A percentile compares a stretch with the other conserved stretches of the same genome.
Evolutionary conservation across 2,888 invertebrate genomes (phyloP).

Genomic region (Melanotus villosus): DNA sequence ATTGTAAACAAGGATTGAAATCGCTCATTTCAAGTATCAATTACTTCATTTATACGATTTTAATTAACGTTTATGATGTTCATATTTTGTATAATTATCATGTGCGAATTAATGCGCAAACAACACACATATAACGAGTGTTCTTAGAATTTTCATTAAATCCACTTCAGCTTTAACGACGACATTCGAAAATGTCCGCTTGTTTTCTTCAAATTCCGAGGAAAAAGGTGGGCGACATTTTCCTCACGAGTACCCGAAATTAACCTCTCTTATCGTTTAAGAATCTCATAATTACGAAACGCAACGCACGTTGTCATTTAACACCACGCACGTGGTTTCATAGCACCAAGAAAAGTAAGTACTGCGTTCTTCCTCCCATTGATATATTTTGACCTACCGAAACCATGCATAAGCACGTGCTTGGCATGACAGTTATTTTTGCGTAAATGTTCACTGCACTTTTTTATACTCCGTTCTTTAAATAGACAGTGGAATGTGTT

Average conservation of each 20-base stretch:
- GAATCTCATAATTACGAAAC: too few species aligned
- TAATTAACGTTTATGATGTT: constrained; percentile 29
- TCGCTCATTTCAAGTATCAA: constrained; percentile 36
- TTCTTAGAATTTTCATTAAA: constrained; percentile 4
- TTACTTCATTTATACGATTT: constrained; percentile 38
- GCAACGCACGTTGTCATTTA: too few species aligned
- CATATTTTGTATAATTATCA: constrained; percentile 15
- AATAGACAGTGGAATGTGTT: constrained; percentile 40
- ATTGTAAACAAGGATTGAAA: constrained; percentile 54
- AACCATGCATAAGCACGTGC: constrained; percentile 5
- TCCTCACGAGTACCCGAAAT: too few species aligned
- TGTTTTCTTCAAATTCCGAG: too few species aligned
- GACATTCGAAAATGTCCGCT: too few species aligned
- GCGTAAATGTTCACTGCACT: constrained; percentile 30
- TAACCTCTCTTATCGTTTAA: too few species aligned
- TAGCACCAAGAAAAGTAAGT: too few species aligned
- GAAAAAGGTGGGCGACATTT: too few species aligned
- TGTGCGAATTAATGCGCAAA: constrained; percentile 7
- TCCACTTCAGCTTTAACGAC: background rate
- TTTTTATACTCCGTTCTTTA: constrained; percentile 34
- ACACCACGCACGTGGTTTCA: too few species aligned
- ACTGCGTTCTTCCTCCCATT: constrained; percentile 4
- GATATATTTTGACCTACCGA: constrained; percentile 3
- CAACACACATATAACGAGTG: constrained; percentile 4
- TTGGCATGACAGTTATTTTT: constrained; percentile 19